These are phyloP conservation scores for Dendrolimus kikuchii DNA, from an alignment of 1,140 invertebrate species.

Conservation along the genomic window DNA sequence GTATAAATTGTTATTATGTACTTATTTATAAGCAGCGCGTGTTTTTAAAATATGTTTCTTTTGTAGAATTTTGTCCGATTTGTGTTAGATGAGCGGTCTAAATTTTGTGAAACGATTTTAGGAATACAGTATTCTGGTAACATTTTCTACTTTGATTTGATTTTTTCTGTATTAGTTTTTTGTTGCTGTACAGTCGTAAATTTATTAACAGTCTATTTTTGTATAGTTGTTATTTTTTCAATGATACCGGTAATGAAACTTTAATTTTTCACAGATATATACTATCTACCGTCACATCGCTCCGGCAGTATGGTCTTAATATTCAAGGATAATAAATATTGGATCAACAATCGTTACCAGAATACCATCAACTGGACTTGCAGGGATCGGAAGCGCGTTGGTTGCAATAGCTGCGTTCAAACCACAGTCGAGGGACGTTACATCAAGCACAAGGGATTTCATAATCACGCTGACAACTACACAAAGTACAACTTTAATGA, in stretches of 20 bases:
- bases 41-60: slow-evolving; percentile 47
- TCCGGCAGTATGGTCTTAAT: slow-evolving; percentile 63
- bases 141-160: slow-evolving; percentile 9
- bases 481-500: slow-evolving; percentile 66
- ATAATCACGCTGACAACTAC: slow-evolving; percentile 61
- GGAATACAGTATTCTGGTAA: slow-evolving; percentile 65
- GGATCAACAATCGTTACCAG: slow-evolving; percentile 65
- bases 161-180: background rate
- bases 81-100: slow-evolving; percentile 34
- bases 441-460: slow-evolving; percentile 57
- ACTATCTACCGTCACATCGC: slow-evolving; percentile 58
- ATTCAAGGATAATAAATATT: slow-evolving; percentile 65
- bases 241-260: slow-evolving; percentile 6
- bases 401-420: slow-evolving; percentile 60
- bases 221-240: too few relatives aligned
- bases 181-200: too few relatives aligned
- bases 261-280: slow-evolving; percentile 49
- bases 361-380: slow-evolving; percentile 68
- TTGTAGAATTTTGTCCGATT: slow-evolving; percentile 51
- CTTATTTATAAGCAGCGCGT: slow-evolving; percentile 41
- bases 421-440: slow-evolving; percentile 57
- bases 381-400: slow-evolving; percentile 51
- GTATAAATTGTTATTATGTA: slow-evolving; percentile 55
- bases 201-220: too few relatives aligned
- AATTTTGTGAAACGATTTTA: slow-evolving; percentile 46